Base-by-base conservation (phyloP, 2,888 invertebrate species). In the Stenodera caucasica region DNA sequence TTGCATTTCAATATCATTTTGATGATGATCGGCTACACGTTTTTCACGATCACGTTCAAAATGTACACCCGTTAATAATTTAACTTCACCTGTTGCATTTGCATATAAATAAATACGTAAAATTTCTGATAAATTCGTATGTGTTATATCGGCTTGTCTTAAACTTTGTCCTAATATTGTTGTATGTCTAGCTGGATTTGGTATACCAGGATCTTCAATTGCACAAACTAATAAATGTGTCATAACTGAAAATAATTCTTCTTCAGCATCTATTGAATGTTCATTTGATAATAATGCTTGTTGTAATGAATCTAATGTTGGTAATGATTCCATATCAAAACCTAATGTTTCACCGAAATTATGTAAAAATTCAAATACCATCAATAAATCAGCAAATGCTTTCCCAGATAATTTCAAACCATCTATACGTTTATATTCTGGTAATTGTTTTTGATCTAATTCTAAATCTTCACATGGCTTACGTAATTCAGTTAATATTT, bases 341-440 rank as follows among this genome's bases (percentile, higher is more conserved):
- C 96, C 96, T 1, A 98, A 84, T 0, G 95, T 94, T 80, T 94
- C 94, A 54, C 94, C 95, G 77, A 98, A 98, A 82, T 96, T 98
- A 74, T 96, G 92, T 68, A 98, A 84, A 79, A 98, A 98, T 82
- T 98, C 98, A 76, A 92, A 92, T n/a, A 95, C 91, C 90, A 98
- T 97, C 21, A 98, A 83, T 49, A 92, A 84, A 80, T 98, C 94
- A 0, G 94, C 91, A 83, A 96, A 94, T 0, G 96, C 96, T 76
- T 92, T 89, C 0, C 95, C 96, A 0, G 92, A 85, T 55, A 98
- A 82, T 75, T 77, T 79, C 50, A 81, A 65, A 12, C 78, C 78
- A 0, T 90, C 88, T 69, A 98, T 88, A 67, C 96, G 84, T 57
- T 89, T 87, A 56, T 92, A 82, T 3, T 86, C 83, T 0, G 92